A percentile compares a stretch with the other conserved stretches of the same genome.
Conservation (phyloP, 2,113 vertebrate species). For the Aegypius monachus region DNA sequence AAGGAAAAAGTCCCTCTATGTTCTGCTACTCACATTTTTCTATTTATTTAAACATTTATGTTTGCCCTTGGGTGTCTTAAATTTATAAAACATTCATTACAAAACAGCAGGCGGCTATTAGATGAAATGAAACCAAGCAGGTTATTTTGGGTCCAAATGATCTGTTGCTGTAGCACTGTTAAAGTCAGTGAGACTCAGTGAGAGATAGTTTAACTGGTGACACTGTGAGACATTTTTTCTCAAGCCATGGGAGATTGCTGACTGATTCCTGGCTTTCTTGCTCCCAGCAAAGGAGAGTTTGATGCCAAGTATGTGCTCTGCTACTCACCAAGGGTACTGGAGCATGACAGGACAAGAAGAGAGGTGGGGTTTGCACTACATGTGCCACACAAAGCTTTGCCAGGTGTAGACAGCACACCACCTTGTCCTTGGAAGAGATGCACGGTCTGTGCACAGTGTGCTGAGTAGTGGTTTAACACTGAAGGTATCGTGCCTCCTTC, state of each 20-base stretch:
- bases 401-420: neutral
- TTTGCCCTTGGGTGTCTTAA: slow-evolving; percentile 37
- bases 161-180: neutral
- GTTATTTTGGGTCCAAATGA: neutral
- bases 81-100: slow-evolving; percentile 48
- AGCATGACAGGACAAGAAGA: neutral
- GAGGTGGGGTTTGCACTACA: neutral
- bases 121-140: neutral
- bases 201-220: neutral
- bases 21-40: slow-evolving; percentile 9
- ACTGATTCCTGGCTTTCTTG: neutral
- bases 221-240: neutral
- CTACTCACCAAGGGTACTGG: neutral
- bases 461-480: neutral
- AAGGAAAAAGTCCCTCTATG: neutral
- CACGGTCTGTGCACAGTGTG: neutral
- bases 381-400: neutral
- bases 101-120: slow-evolving; percentile 39
- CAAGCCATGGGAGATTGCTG: neutral
- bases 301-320: neutral
- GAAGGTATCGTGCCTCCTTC: neutral
- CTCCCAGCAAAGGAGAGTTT: neutral
- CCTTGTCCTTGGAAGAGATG: neutral
- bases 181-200: neutral
- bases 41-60: slow-evolving; percentile 55